These are phyloP conservation scores for Chelonoidis abingdonii DNA, from an alignment of 2,113 vertebrate species.

Conservation along the genomic window DNA sequence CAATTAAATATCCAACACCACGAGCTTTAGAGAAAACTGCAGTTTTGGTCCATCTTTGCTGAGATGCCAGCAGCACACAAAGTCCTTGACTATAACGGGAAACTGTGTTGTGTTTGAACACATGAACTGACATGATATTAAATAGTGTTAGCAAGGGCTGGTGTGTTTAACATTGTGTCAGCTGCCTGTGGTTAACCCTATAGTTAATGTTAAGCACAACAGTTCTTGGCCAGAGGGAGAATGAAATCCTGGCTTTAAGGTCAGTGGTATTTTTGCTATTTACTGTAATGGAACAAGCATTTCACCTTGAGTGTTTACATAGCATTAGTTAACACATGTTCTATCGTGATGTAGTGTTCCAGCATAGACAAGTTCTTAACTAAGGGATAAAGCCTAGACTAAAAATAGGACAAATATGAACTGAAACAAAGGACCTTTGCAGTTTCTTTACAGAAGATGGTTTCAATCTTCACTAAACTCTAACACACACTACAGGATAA, in stretches of 20 bases:
- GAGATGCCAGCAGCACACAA: slow-evolving; percentile 13
- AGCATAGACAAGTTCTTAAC: too few relatives aligned
- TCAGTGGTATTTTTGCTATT: too few relatives aligned
- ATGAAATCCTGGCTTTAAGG: neutral
- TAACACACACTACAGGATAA: neutral
- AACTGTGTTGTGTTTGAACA: neutral
- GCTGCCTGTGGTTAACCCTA: fast-evolving
- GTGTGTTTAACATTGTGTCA: neutral
- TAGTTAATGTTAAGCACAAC: neutral
- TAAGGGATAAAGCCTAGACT: neutral
- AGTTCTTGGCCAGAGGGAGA: neutral
- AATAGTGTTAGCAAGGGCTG: neutral
- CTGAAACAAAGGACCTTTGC: neutral
- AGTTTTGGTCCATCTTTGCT: slow-evolving; percentile 26
- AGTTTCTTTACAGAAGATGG: neutral
- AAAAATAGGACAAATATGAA: neutral
- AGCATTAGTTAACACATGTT: too few relatives aligned
- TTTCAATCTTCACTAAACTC: neutral
- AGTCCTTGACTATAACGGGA: neutral
- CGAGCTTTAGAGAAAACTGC: slow-evolving; percentile 26
- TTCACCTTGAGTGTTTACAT: too few relatives aligned
- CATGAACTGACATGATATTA: fast-evolving
- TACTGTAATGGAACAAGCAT: too few relatives aligned
- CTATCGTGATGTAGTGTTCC: too few relatives aligned
- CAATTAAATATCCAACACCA: neutral